Base-by-base conservation (phyloP, 2,888 invertebrate species). In the Pediacus dermestoides region DNA sequence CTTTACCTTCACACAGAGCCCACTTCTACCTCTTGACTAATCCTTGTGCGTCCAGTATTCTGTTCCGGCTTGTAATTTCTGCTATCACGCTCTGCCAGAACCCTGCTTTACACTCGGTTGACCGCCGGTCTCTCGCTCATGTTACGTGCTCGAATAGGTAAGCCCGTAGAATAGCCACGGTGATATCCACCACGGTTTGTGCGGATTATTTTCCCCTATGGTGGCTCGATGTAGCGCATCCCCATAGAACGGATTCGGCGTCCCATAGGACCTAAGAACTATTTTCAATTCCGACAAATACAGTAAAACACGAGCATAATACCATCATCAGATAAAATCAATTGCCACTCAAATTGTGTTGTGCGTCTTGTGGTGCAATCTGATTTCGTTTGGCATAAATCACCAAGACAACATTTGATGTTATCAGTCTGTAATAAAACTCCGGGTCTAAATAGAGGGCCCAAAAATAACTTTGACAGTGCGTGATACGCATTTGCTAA, bases 1-100 rank as follows among this genome's bases (percentile, higher is more conserved):
- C 57, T 57, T 60, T 60, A 61, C 61, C 61, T 63, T 59, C 55
- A 47, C 35, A 49, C 46, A n/a, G n/a, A n/a, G n/a, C n/a, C n/a
- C 48, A 51, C 55, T 47, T 49, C 55, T 53, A 57, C 60, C 57
- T 56, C 57, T 55, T 53, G 52, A 58, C 60, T 66, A 64, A 64
- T 65, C 64, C 66, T 56, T 51, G 55, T 55, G 58, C 63, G 67
- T 66, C 65, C 65, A 63, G 61, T 58, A 61, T 59, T 61, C 61
- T 59, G 67, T 65, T 66, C 61, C 66, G 66, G 64, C 52, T 60
- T 55, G 65, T 68, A 68, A 68, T 68, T 68, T 66, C 65, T 50
- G 66, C 66, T 68, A 68, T 67, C 68, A 63, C 64, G 60, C 63
- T 58, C 61, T 55, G 60, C 63, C 66, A 64, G 66, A 53, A 55